Evolutionary conservation across 2,797 vertebrate species (phyloP).

Genomic region (Dryobates pubescens): DNA sequence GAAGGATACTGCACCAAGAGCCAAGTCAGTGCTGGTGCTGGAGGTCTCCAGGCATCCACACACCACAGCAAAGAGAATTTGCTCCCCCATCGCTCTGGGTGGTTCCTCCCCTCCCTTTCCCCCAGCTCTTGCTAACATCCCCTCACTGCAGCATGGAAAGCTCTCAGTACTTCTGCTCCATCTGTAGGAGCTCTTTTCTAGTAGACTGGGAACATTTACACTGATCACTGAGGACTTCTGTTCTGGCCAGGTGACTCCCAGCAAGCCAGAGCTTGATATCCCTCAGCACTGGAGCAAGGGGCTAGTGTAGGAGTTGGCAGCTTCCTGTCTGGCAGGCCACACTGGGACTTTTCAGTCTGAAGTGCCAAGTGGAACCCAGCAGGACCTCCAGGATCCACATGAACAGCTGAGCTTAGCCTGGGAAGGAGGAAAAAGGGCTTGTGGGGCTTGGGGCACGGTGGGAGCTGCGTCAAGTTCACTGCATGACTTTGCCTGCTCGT

Average conservation of each 20-base stretch:
- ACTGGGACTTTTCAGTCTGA: not conserved
- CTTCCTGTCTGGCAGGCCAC: not conserved
- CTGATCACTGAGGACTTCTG: not conserved
- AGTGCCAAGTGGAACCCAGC: not conserved
- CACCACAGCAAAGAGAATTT: not conserved
- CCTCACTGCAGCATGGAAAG: not conserved
- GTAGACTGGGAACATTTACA: no score
- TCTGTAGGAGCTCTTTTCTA: not conserved
- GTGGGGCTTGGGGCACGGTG: not conserved
- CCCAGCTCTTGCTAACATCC: not conserved
- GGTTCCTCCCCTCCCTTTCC: not conserved
- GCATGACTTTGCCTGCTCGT: not conserved
- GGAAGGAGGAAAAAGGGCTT: not conserved
- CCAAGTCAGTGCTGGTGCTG: not conserved
- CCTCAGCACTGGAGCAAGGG: fast-evolving
- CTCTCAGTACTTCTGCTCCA: not conserved
- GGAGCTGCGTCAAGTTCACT: not conserved
- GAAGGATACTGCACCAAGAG: not conserved
- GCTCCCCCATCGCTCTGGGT: not conserved
- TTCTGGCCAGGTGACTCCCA: not conserved
- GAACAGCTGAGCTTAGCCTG: not conserved
- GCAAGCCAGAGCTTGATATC: not conserved
- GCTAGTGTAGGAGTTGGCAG: not conserved
- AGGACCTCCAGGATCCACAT: not conserved
- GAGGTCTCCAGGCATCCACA: not conserved